Percentiles rank a stretch among this genome's conserved stretches.
phyloP scores from a whole-genome alignment of 2,888 invertebrate genomes.

The Timema cristinae region DNA sequence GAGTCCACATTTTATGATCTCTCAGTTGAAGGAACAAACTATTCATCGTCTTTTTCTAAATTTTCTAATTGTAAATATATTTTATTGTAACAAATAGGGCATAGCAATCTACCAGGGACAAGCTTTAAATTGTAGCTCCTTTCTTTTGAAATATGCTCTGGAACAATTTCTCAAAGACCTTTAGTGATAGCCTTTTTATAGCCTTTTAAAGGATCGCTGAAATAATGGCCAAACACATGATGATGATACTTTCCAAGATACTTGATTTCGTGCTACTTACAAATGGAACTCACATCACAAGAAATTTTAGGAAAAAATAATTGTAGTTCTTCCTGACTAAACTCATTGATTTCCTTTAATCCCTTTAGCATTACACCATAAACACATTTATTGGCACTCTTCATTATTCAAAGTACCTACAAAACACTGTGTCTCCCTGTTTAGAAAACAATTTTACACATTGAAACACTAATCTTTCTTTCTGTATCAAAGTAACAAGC shows the following conservation, averaged over 20 bases:
- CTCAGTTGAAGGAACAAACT: not conserved
- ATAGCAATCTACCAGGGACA: not conserved
- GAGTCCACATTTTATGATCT: not conserved
- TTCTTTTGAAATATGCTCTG: not conserved
- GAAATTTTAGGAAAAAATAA: not conserved
- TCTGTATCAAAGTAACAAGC: too few species aligned
- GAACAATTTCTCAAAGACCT: not conserved
- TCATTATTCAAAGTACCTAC: not conserved
- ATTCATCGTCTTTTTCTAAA: not conserved
- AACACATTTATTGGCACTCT: not conserved
- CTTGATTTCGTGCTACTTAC: too few species aligned
- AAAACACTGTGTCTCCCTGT: not conserved
- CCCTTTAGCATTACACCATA: not conserved
- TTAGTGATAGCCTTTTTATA: not conserved
- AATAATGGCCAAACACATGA: not conserved
- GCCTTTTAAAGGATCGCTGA: not conserved
- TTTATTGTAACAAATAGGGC: not conserved
- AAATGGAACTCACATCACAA: not conserved
- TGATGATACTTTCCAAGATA: too few species aligned
- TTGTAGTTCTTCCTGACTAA: not conserved
- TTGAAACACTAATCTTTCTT: too few species aligned
- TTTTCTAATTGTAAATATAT: not conserved
- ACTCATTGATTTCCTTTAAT: not conserved
- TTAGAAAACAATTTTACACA: too few species aligned
- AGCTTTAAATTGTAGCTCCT: slow-evolving; percentile 5